Percentiles rank a stretch among this genome's conserved stretches.
Evolutionary conservation across 1,140 invertebrate species (phyloP).

Genomic region (Cyphomyrmex costatus): DNA sequence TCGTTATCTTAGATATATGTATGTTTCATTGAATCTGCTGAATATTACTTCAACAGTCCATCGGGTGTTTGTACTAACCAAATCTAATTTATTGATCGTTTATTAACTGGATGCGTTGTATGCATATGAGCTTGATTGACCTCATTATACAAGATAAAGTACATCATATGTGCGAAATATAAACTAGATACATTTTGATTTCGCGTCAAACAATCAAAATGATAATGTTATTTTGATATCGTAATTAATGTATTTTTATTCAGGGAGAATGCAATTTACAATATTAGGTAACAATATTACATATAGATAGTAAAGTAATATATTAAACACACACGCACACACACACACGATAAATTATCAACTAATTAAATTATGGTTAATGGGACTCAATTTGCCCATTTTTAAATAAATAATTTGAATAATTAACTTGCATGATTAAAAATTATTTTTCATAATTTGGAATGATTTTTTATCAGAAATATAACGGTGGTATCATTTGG

Average conservation of each 20-base stretch:
- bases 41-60: not conserved
- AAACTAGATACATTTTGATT: slow-evolving; percentile 25
- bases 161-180: not conserved
- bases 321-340: no score
- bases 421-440: not conserved
- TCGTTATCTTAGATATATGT: slow-evolving; percentile 47
- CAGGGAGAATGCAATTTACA: not conserved
- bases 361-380: not conserved
- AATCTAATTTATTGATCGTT: slow-evolving; percentile 68
- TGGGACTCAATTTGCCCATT: not conserved
- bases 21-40: slow-evolving; percentile 35
- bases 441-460: not conserved
- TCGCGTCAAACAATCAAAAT: slow-evolving; percentile 12
- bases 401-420: not conserved
- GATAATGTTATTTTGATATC: slow-evolving; percentile 14
- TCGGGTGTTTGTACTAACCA: not conserved
- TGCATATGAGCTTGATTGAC: slow-evolving; percentile 62
- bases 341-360: not conserved
- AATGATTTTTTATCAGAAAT: not conserved
- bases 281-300: not conserved
- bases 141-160: slow-evolving; percentile 30
- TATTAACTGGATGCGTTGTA: slow-evolving; percentile 58
- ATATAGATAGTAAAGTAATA: not conserved
- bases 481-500: not conserved
- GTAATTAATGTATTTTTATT: slow-evolving; percentile 1